A percentile compares a stretch with the other conserved stretches of the same genome.
phyloP scores from a whole-genome alignment of 2,113 vertebrate species.

The Hydrochoerus hydrochaeris region DNA sequence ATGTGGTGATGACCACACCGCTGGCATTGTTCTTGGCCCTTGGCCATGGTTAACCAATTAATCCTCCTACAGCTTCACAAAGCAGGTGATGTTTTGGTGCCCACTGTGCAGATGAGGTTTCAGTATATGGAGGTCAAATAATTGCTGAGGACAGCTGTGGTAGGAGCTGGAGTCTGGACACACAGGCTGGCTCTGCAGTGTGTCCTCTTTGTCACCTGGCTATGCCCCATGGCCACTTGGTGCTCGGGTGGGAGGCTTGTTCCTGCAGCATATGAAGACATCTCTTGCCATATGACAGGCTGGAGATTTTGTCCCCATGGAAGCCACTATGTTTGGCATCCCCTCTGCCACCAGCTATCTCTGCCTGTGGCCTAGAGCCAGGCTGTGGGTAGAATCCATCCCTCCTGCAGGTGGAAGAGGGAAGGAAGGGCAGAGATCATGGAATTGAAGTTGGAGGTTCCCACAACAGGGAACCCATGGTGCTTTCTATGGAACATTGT shows the following conservation, averaged over 20 bases:
- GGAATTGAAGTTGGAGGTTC: background rate
- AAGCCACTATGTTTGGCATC: rapidly evolving
- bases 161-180: background rate
- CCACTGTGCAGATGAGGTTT: background rate
- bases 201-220: background rate
- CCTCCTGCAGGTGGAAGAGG: background rate
- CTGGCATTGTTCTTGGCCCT: background rate
- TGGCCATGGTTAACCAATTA: background rate
- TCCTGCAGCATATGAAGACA: background rate
- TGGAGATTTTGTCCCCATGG: background rate
- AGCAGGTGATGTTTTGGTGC: background rate
- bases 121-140: background rate
- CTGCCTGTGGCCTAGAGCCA: background rate
- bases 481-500: background rate
- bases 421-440: no score
- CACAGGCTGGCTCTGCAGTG: background rate
- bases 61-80: background rate
- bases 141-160: background rate
- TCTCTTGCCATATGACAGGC: background rate
- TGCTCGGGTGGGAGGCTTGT: rapidly evolving
- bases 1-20: background rate
- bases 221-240: rapidly evolving
- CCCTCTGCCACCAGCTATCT: background rate
- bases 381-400: background rate
- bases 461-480: background rate